phyloP scores from a whole-genome alignment of 2,888 invertebrate genomes.

The Athalia rosae region DNA sequence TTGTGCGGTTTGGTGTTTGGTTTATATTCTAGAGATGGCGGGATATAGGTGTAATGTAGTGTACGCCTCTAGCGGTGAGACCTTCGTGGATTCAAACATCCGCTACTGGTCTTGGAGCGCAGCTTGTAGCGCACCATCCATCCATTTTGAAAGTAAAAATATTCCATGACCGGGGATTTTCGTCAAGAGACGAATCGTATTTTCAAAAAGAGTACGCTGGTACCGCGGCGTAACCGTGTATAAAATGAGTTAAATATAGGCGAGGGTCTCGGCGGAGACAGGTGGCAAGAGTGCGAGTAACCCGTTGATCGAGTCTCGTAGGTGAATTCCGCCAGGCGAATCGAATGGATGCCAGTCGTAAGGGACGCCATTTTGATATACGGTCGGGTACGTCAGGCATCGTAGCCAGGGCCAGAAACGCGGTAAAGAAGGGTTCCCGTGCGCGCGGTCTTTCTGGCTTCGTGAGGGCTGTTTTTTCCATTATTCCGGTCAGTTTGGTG shows the following conservation, averaged over 20 bases:
- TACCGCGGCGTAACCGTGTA: slow-evolving; percentile 24
- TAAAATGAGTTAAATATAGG: slow-evolving; percentile 43
- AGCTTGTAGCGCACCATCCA: slow-evolving; percentile 50
- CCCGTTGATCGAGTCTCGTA: slow-evolving; percentile 10
- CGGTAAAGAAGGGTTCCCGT: slow-evolving; percentile 50
- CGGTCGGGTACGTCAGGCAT: slow-evolving; percentile 68
- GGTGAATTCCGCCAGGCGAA: slow-evolving; percentile 62
- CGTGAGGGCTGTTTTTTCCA: slow-evolving; percentile 42
- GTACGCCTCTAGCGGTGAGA: slow-evolving; percentile 54
- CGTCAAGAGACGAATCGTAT: slow-evolving; percentile 44
- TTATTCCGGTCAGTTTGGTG: slow-evolving; percentile 43
- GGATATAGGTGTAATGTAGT: not conserved
- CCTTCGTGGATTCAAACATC: slow-evolving; percentile 55
- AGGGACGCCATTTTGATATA: slow-evolving; percentile 72
- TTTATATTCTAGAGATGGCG: slow-evolving; percentile 11
- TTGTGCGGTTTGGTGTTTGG: slow-evolving; percentile 32
- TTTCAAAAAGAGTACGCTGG: slow-evolving; percentile 27
- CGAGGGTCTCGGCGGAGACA: slow-evolving; percentile 46
- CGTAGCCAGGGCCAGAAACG: slow-evolving; percentile 56
- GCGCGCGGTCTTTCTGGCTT: slow-evolving; percentile 45
- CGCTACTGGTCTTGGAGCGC: slow-evolving; percentile 55
- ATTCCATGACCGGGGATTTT: slow-evolving; percentile 65
- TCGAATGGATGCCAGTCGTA: slow-evolving; percentile 68
- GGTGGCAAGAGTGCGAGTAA: slow-evolving; percentile 48
- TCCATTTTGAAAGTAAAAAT: slow-evolving; percentile 70